A percentile compares a stretch with the other conserved stretches of the same genome.
These are phyloP conservation scores for Piaya cayana DNA, from an alignment of 2,113 vertebrate genomes.

Conservation along the genomic window DNA sequence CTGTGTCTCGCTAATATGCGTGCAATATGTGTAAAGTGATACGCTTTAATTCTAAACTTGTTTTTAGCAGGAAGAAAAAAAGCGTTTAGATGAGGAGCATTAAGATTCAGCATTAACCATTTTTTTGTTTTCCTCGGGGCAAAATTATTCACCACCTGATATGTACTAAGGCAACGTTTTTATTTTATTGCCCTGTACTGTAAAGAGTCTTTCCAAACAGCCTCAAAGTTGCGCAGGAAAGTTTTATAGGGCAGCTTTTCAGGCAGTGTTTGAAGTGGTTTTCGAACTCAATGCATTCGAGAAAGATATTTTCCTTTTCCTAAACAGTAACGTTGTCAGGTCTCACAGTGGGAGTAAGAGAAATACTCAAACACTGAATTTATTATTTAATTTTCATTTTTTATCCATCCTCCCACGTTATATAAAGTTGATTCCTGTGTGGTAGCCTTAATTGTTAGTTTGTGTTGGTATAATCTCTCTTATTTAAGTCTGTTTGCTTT, in stretches of 20 bases:
- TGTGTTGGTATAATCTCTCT: constrained; percentile 66
- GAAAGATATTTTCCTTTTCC: constrained; percentile 15
- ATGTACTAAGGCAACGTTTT: constrained; percentile 78
- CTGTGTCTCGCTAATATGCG: constrained; percentile 97
- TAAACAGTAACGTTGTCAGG: neutral
- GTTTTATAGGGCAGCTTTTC: constrained; percentile 18
- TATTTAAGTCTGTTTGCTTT: constrained; percentile 79
- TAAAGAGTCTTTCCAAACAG: constrained; percentile 59
- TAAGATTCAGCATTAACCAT: constrained; percentile 87
- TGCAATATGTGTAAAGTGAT: constrained; percentile 99
- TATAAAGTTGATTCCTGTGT: constrained; percentile 21
- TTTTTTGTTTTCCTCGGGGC: constrained; percentile 78
- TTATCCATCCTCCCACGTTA: constrained; percentile 7
- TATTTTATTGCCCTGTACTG: constrained; percentile 61
- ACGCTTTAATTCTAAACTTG: constrained; percentile 96
- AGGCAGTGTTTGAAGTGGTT: neutral
- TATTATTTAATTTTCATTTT: constrained; percentile 26
- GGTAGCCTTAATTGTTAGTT: constrained; percentile 66
- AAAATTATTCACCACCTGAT: constrained; percentile 83
- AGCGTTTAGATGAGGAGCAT: constrained; percentile 94
- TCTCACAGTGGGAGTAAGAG: neutral
- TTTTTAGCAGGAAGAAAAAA: constrained; percentile 94
- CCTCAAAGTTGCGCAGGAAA: constrained; percentile 66
- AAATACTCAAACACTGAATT: constrained; percentile 23
- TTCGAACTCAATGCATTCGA: neutral